Evolutionary conservation across 2,113 vertebrate species (phyloP), one percentile per base, ranked within the genome.

Genomic region (Chaetura pelagica): DNA sequence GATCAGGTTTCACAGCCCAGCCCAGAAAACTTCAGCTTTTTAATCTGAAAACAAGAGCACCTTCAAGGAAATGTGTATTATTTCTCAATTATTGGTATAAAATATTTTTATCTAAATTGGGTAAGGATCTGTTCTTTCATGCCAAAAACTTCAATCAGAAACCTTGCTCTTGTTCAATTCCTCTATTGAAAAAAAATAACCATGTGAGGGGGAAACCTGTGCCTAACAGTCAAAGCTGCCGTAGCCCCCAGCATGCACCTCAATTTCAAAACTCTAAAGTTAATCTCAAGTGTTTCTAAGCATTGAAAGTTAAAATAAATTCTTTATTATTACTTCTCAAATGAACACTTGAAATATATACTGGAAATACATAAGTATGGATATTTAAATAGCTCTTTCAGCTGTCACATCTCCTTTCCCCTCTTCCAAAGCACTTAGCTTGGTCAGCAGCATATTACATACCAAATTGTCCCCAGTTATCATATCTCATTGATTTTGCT

Each of bases 401-500:
- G 24, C 34, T 88, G 32, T 57, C 10, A 14, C 27, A n/a, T 46
- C 7, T 7, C 17, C 15, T 51, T 62, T 74, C 8, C 42, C 54
- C 94, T 84, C 59, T 95, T 94, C 82, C 52, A 87, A 93, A 84
- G 34, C 29, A 81, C 10, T 88, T 55, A 69, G 42, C 49, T 64
- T 94, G 61, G 42, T 63, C 78, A 90, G 42, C 48, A 87, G 57
- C 49, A 95, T 63, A 82, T 86, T 82, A 86, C 72, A 63, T 27
- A 88, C 54, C 46, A 79, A 93, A 93, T 95, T 69, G 91, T 81
- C 86, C n/a, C 17, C 38, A 44, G 74, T 89, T 88, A 95, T 84
- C 46, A 15, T 54, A 84, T 79, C 17, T 58, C 86, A 94, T 87
- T 93, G 93, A 96, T 96, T 96, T 91, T 96, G 32, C n/a, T 86